phyloP scores from a whole-genome alignment of 2,888 invertebrate species.

The Luffia ferchaultella region DNA sequence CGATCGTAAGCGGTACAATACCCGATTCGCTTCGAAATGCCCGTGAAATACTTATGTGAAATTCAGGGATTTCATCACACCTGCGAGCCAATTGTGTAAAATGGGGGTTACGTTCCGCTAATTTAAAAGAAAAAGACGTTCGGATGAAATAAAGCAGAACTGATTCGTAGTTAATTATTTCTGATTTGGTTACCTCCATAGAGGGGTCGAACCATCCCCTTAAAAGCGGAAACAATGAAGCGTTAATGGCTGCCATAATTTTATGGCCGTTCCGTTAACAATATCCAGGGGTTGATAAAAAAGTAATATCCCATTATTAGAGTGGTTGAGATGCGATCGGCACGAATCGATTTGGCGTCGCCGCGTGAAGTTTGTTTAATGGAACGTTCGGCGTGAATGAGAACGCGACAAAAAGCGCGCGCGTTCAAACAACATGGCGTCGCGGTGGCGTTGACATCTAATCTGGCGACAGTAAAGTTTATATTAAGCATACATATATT shows the following conservation, averaged over 20 bases:
- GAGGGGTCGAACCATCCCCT: not conserved
- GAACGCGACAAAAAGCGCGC: slow-evolving; percentile 25
- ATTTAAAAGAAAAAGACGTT: slow-evolving; percentile 57
- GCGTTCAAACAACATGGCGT: slow-evolving; percentile 34
- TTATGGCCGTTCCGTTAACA: slow-evolving; percentile 55
- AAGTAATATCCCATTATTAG: slow-evolving; percentile 54
- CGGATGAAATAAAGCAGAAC: slow-evolving; percentile 55
- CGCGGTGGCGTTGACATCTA: slow-evolving; percentile 13
- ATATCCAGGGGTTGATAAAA: slow-evolving; percentile 43
- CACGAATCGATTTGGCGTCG: slow-evolving; percentile 52
- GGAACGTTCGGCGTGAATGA: slow-evolving; percentile 37
- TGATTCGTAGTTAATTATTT: slow-evolving; percentile 44
- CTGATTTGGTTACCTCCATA: slow-evolving; percentile 27
- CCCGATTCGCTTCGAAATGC: not conserved
- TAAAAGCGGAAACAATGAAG: slow-evolving; percentile 42
- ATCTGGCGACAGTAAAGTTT: too few species aligned
- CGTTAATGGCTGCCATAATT: slow-evolving; percentile 43
- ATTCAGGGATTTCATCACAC: slow-evolving; percentile 31
- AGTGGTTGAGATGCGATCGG: slow-evolving; percentile 45
- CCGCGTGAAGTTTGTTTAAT: slow-evolving; percentile 63
- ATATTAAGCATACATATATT: too few species aligned
- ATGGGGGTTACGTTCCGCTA: slow-evolving; percentile 35
- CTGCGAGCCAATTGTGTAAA: slow-evolving; percentile 26
- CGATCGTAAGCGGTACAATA: not conserved
- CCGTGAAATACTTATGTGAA: not conserved